Conservation (phyloP, 2,888 invertebrate genomes). For the Andrena bicolor region DNA sequence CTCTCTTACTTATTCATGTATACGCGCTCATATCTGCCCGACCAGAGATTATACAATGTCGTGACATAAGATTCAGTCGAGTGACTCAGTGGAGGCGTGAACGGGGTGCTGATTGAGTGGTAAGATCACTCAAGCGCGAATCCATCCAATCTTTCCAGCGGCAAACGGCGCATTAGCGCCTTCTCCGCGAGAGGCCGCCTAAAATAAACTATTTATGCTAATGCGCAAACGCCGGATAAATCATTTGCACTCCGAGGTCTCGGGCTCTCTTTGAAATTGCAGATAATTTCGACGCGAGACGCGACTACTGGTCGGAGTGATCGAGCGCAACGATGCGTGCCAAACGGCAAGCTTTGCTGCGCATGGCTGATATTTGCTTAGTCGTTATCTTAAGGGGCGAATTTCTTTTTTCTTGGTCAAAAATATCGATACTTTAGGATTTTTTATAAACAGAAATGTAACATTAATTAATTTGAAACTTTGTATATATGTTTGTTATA, state of each 20-base stretch:
- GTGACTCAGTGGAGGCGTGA: conserved; percentile 67
- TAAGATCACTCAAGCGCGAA: conserved; percentile 77
- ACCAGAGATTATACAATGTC: conserved; percentile 60
- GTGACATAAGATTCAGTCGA: conserved; percentile 66
- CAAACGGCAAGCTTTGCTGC: conserved; percentile 9
- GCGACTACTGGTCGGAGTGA: conserved; percentile 37
- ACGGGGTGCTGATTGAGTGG: conserved; percentile 74
- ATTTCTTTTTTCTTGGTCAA: no score
- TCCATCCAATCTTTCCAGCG: conserved; percentile 57
- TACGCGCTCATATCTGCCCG: conserved; percentile 26
- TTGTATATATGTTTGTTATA: no score
- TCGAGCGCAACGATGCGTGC: conserved; percentile 55
- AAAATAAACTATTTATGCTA: conserved; percentile 69
- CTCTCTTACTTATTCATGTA: conserved; percentile 16
- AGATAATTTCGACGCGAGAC: conserved; percentile 54
- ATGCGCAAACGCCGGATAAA: conserved; percentile 58
- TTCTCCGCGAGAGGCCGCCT: conserved; percentile 34
- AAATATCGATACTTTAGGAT: no score
- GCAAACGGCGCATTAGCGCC: conserved; percentile 7
- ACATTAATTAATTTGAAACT: no score
- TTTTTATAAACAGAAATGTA: no score
- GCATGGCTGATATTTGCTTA: conserved; percentile 15
- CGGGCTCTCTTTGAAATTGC: conserved; percentile 34
- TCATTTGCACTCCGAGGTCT: conserved; percentile 50
- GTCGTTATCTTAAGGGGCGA: conserved; percentile 30